phyloP scores from a whole-genome alignment of 1,140 invertebrate species.

The Trichomalopsis sarcophagae region DNA sequence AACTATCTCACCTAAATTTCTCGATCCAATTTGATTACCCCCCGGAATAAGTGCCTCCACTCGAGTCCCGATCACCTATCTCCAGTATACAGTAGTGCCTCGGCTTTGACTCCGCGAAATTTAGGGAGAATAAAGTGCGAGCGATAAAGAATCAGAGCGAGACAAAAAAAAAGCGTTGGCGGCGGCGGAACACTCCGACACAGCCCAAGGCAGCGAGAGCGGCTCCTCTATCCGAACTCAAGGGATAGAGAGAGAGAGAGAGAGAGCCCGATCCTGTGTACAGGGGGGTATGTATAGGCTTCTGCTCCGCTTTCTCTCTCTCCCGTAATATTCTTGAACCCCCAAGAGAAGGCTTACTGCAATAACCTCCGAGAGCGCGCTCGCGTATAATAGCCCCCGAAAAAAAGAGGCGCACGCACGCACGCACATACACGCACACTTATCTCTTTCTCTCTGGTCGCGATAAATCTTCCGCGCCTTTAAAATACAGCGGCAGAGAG shows the following conservation, averaged over 20 bases:
- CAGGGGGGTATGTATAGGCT: conserved; percentile 57
- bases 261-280: conserved; percentile 37
- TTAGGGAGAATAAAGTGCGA: conserved; percentile 39
- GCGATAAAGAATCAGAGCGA: conserved; percentile 51
- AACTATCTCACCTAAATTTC: not conserved
- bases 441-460: conserved; percentile 46
- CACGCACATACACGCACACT: not conserved
- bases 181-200: not conserved
- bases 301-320: conserved; percentile 31
- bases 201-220: not conserved
- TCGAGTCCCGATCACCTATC: not conserved
- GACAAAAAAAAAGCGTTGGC: conserved; percentile 33
- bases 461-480: conserved; percentile 72
- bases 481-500: conserved; percentile 60
- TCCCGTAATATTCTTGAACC: conserved; percentile 73
- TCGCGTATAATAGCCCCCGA: conserved; percentile 61
- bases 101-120: conserved; percentile 9
- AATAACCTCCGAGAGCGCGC: conserved; percentile 72
- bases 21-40: not conserved
- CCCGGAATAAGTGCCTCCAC: not conserved
- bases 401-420: conserved; percentile 16
- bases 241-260: conserved; percentile 11
- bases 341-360: conserved; percentile 74
- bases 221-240: not conserved
- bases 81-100: too few species aligned